Evolutionary conservation across 2,113 vertebrate genomes (phyloP).

Genomic region (Chitala chitala): DNA sequence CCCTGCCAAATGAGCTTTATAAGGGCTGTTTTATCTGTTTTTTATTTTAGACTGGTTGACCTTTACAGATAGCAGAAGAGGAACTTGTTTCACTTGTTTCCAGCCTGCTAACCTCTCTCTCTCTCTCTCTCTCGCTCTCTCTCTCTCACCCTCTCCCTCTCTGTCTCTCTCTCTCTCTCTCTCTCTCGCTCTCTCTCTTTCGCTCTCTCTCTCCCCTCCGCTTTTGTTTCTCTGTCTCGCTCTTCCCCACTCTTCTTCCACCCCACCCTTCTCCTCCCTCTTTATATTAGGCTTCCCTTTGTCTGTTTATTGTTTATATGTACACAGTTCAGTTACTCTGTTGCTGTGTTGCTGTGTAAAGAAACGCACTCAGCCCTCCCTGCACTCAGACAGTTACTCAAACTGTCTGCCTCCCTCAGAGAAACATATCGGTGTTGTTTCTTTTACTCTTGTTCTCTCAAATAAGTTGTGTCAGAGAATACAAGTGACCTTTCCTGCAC

Average conservation of each 20-base stretch:
- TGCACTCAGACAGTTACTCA: background rate
- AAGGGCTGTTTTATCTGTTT: background rate
- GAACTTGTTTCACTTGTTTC: background rate
- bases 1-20: background rate
- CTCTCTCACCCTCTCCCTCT: background rate
- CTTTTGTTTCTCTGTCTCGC: conserved; percentile 5
- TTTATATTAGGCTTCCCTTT: background rate
- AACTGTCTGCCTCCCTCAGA: background rate
- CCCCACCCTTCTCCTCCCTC: background rate
- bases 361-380: background rate
- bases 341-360: background rate
- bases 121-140: too few relatives aligned
- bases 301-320: conserved; percentile 9
- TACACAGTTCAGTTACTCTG: background rate
- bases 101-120: too few relatives aligned
- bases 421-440: background rate
- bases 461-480: background rate
- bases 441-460: background rate
- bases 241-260: background rate
- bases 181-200: background rate
- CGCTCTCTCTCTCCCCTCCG: background rate
- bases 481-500: background rate
- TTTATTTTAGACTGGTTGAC: background rate
- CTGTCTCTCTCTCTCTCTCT: too few relatives aligned
- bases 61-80: background rate